Conservation (phyloP, 2,888 invertebrate genomes). For the Quadroppia sp. region DNA sequence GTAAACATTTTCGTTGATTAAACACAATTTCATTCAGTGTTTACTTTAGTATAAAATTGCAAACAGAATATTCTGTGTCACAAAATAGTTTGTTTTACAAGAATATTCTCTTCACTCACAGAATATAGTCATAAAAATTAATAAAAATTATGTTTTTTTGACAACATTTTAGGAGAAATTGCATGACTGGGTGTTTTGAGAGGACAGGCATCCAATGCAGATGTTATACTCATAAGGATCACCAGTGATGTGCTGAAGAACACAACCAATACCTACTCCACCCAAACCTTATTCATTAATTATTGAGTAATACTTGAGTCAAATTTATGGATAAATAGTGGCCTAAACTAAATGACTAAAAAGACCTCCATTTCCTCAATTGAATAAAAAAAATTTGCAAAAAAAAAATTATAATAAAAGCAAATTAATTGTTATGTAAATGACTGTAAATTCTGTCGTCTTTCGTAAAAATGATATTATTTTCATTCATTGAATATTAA, state of each 20-base stretch:
- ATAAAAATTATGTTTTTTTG: constrained; percentile 23
- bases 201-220: constrained; percentile 3
- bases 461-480: too few species aligned
- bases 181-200: constrained; percentile 21
- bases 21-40: too few species aligned
- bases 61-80: background rate
- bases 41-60: too few species aligned
- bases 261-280: background rate
- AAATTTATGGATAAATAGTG: background rate
- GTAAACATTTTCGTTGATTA: too few species aligned
- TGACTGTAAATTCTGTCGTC: too few species aligned
- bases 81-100: too few species aligned
- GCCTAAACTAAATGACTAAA: background rate
- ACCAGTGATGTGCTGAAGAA: constrained; percentile 15
- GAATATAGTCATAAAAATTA: background rate
- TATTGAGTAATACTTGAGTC: background rate
- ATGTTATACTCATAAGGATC: constrained; percentile 3
- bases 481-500: background rate
- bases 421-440: too few species aligned
- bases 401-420: background rate
- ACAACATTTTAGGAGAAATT: background rate
- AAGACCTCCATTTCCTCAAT: background rate
- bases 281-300: constrained; percentile 28
- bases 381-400: background rate
- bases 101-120: background rate